phyloP scores from a whole-genome alignment of 1,140 invertebrate genomes.

The Drosophila kurseongensis region DNA sequence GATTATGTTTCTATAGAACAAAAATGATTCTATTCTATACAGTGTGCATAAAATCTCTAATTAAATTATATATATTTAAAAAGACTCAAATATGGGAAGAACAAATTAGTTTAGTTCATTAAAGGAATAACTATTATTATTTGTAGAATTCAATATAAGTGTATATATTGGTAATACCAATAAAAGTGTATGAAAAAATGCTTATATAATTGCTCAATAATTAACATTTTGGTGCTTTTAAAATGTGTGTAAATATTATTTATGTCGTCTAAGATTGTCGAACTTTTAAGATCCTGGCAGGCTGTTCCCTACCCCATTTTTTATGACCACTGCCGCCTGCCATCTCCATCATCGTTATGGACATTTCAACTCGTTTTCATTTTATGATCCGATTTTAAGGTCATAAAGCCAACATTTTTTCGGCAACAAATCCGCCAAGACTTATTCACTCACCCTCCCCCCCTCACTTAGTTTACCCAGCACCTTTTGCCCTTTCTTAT shows the following conservation, averaged over 20 bases:
- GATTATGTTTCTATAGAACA: too few species aligned
- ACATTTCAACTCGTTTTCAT: constrained; percentile 44
- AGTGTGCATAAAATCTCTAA: too few species aligned
- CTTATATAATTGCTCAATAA: background rate
- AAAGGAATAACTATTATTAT: too few species aligned
- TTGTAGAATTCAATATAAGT: too few species aligned
- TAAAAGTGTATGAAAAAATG: background rate
- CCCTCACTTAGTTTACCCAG: background rate
- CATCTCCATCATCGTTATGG: constrained; percentile 29
- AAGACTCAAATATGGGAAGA: too few species aligned
- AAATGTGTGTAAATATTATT: background rate
- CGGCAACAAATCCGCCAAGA: constrained; percentile 41
- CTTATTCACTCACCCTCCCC: background rate
- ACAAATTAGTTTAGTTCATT: too few species aligned
- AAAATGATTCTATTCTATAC: too few species aligned
- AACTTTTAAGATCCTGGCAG: constrained; percentile 1
- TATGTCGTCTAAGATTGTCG: background rate
- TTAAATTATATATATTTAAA: too few species aligned
- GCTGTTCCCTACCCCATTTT: constrained; percentile 16
- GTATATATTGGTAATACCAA: too few species aligned
- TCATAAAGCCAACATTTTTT: constrained; percentile 40
- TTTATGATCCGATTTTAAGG: constrained; percentile 45
- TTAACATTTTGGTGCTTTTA: background rate
- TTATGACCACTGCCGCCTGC: constrained; percentile 12
- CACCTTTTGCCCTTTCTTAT: constrained; percentile 1